These are phyloP conservation scores for Microcebus jonahi DNA, from an alignment of 2,113 vertebrate genomes.

Conservation along the genomic window DNA sequence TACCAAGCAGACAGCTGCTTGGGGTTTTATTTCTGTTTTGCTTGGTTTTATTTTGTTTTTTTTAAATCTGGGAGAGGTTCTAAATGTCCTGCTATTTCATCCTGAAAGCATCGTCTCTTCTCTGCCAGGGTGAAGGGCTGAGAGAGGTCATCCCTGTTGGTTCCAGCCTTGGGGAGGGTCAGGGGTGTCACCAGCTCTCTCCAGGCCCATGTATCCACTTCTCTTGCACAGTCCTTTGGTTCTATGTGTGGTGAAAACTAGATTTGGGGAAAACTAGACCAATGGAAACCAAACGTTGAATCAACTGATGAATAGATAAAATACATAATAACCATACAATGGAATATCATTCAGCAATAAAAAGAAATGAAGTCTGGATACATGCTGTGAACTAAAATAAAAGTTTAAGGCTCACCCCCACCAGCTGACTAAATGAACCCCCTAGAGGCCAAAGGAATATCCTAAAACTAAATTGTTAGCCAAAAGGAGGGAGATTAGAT, in stretches of 20 bases:
- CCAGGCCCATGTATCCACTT: too few species aligned
- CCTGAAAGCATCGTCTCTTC: background rate
- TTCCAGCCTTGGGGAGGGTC: background rate
- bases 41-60: background rate
- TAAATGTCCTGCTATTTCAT: background rate
- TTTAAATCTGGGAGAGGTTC: background rate
- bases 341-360: background rate
- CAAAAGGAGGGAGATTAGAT: too few species aligned
- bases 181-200: rapidly evolving
- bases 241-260: background rate
- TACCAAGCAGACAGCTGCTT: too few species aligned
- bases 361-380: background rate
- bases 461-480: too few species aligned
- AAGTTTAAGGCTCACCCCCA: too few species aligned
- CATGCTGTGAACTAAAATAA: background rate
- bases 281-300: background rate
- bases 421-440: too few species aligned
- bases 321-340: rapidly evolving
- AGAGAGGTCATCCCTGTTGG: background rate
- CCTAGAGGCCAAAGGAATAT: too few species aligned
- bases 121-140: background rate
- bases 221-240: too few species aligned
- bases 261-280: background rate
- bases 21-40: background rate
- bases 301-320: background rate